Percentiles rank a stretch among this genome's conserved stretches.
These are phyloP conservation scores for Drosophila nikananu DNA, from an alignment of 1,140 invertebrate genomes.

Conservation along the genomic window DNA sequence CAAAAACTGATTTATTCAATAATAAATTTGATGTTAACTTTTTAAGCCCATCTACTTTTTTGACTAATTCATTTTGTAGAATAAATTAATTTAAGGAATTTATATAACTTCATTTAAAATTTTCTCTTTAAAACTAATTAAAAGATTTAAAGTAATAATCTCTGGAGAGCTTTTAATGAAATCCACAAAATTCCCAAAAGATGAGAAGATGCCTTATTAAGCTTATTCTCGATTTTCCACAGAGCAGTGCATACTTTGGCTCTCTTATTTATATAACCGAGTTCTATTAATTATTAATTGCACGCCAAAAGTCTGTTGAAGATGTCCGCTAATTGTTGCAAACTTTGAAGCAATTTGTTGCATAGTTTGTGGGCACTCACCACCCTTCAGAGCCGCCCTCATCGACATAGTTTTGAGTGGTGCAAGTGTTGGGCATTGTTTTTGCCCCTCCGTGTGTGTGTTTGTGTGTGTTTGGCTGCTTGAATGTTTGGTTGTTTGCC, in stretches of 20 bases:
- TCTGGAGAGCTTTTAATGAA: background rate
- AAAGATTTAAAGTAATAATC: background rate
- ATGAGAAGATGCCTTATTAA: conserved; percentile 7
- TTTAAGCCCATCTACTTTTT: too few species aligned
- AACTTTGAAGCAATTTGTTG: conserved; percentile 41
- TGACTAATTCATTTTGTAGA: too few species aligned
- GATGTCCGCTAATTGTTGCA: conserved; percentile 40
- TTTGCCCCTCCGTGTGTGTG: conserved; percentile 1
- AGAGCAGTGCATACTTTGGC: conserved; percentile 1
- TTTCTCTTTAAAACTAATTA: background rate
- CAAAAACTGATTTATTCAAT: too few species aligned
- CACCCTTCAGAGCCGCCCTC: background rate
- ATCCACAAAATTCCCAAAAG: background rate
- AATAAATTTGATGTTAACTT: too few species aligned
- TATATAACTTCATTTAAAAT: too few species aligned
- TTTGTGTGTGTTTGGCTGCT: conserved; percentile 3
- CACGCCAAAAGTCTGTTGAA: conserved; percentile 29
- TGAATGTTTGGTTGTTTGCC: conserved; percentile 3
- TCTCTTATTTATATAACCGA: conserved; percentile 22
- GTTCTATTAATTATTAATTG: conserved; percentile 39
- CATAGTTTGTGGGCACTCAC: conserved; percentile 30
- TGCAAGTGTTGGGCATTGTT: conserved; percentile 36
- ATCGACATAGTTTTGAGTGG: conserved; percentile 26
- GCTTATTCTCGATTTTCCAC: background rate
- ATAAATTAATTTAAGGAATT: too few species aligned